These are phyloP conservation scores for Lasioglossum albipes DNA, from an alignment of 1,140 invertebrate genomes.

Conservation along the genomic window DNA sequence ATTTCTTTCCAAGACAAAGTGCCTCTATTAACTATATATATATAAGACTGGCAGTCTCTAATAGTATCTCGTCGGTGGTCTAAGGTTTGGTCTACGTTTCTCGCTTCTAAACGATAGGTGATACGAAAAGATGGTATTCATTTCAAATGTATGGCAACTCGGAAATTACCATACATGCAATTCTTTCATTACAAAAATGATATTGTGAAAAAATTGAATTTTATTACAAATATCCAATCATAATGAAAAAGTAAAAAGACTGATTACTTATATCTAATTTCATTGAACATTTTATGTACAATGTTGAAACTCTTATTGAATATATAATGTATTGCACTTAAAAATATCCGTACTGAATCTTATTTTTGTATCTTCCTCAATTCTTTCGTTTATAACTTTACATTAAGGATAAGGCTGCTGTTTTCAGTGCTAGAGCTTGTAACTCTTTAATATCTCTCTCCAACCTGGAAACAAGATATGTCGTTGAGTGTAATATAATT, in stretches of 20 bases:
- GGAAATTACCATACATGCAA: no score
- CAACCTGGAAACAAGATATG: constrained; percentile 47
- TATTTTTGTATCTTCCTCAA: background rate
- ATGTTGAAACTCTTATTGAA: no score
- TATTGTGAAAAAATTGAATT: background rate
- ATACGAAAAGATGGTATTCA: no score
- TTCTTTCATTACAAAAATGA: no score
- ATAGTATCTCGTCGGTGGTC: no score
- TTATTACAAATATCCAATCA: constrained; percentile 2
- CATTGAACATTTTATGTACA: background rate
- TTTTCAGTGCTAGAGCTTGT: constrained; percentile 57
- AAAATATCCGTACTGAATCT: background rate
- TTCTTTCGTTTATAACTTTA: background rate
- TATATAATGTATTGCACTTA: background rate
- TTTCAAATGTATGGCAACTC: no score
- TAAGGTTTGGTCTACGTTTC: no score
- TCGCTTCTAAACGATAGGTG: no score
- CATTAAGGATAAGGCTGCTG: constrained; percentile 29
- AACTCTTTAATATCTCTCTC: constrained; percentile 44
- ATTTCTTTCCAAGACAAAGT: no score
- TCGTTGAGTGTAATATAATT: background rate
- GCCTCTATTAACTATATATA: no score
- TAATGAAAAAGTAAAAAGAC: background rate
- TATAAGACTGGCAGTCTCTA: no score
- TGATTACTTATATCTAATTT: background rate